phyloP scores from a whole-genome alignment of 2,888 invertebrate genomes.

The Drosophila mercatorum region DNA sequence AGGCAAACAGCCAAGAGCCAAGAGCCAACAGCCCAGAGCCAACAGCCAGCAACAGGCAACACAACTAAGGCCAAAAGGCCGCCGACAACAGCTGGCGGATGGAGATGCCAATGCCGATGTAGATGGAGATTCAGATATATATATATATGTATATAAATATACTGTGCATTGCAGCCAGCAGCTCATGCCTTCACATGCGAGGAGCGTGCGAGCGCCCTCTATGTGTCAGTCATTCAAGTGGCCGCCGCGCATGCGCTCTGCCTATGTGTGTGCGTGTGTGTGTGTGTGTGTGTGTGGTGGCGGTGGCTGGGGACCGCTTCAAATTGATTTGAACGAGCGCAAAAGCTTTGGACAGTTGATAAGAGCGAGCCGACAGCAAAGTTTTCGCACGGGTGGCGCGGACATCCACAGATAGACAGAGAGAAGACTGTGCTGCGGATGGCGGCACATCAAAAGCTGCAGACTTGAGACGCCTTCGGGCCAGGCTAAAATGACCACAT shows the following conservation, averaged over 20 bases:
- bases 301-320: constrained; percentile 55
- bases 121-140: constrained; percentile 35
- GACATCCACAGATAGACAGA: constrained; percentile 30
- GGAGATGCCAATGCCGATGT: constrained; percentile 13
- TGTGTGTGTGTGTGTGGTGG: too few relatives aligned
- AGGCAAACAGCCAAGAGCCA: constrained; percentile 36
- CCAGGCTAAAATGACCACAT: constrained; percentile 58
- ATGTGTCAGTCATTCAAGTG: constrained; percentile 59
- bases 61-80: constrained; percentile 47
- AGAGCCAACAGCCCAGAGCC: constrained; percentile 15
- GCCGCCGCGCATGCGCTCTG: constrained; percentile 62
- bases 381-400: constrained; percentile 72
- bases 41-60: constrained; percentile 27
- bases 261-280: constrained; percentile 22
- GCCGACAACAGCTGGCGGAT: constrained; percentile 42
- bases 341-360: constrained; percentile 71
- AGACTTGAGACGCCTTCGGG: constrained; percentile 57
- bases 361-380: constrained; percentile 63
- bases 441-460: constrained; percentile 69
- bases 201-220: constrained; percentile 57
- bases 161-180: not conserved
- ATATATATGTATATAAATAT: too few relatives aligned
- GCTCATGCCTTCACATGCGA: constrained; percentile 10
- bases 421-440: constrained; percentile 20
- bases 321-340: constrained; percentile 75